Base-by-base conservation (phyloP, 2,888 invertebrate species). In the Dynastes tityus region DNA sequence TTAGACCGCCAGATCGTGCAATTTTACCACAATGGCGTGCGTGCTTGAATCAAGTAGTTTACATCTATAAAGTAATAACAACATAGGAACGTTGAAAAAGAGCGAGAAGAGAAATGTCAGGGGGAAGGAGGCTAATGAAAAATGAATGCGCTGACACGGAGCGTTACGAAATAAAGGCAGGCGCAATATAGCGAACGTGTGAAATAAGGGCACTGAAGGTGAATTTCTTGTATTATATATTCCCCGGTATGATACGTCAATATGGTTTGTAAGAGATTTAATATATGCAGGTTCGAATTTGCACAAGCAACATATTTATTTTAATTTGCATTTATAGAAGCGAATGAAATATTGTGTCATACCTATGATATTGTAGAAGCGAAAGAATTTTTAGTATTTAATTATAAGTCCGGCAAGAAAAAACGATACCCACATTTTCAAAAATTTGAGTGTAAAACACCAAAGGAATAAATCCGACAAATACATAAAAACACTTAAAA, bases 41-140 rank as follows among this genome's bases (percentile, higher is more conserved):
- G 63, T 63, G 29, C 29, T 63, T 63, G 63, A 32, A 63, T 32
- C 63, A 63, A 63, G 63, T 63, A 63, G 63, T 63, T 63, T 63
- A 63, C 63, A 63, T 63, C 32, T 63, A 63, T 32, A 63, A 63
- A 63, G 63, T 11, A 63, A 63, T 63, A 63, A 13, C 63, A 13
- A 32, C 29, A 63, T 32, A 29, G 27, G 63, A 63, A 11, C 13
- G 32, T 11, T 63, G 32, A 29, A 63, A 63, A 63, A 37, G 63
- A 63, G 29, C 29, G 63, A n/a, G 29, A 29, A 27, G 11, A 63
- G 63, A 63, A 63, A 29, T 63, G 13, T 32, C 2, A 5, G 45
- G n/a, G 45, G 11, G 45, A 64, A 64, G 16, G 45, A 27, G 67
- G 27, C 9, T 45, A 45, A 27, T 27, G 49, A 45, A 67, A 67